Conservation (phyloP, 53 echinoderm and acorn worm species). For the Astropecten irregularis region DNA sequence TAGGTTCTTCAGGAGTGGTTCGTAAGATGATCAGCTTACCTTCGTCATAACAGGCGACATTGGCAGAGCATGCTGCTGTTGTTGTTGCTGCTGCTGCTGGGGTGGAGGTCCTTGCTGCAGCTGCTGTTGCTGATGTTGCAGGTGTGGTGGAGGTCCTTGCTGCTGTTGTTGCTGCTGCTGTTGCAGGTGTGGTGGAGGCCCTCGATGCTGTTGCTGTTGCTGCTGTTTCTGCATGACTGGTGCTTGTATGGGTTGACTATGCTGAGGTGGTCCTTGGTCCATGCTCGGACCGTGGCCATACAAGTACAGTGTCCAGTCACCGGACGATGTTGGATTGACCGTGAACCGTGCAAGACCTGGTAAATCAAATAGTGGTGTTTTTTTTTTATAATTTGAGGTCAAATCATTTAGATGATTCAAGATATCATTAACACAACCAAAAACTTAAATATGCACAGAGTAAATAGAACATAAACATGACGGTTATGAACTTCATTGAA, state of each 20-base stretch:
- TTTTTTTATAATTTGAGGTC: no score
- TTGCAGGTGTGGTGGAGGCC: background rate
- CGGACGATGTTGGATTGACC: slow-evolving; percentile 78
- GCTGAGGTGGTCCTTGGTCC: slow-evolving; percentile 28
- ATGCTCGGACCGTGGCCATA: slow-evolving; percentile 56
- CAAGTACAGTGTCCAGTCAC: slow-evolving; percentile 92
- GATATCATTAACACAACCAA: no score
- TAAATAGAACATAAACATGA: no score
- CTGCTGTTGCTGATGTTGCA: slow-evolving; percentile 16
- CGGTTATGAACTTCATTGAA: no score
- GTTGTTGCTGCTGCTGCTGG: slow-evolving; percentile 26
- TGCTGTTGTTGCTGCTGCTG: background rate
- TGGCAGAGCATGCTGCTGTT: slow-evolving; percentile 14
- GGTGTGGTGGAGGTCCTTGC: background rate
- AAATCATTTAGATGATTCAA: no score
- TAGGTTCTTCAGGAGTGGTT: no score
- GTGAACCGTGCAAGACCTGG: slow-evolving; percentile 83
- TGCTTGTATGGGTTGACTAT: slow-evolving; percentile 12
- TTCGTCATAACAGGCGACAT: slow-evolving; percentile 49
- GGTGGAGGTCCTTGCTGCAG: background rate
- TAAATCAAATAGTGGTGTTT: no score
- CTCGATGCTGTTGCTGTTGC: slow-evolving; percentile 23
- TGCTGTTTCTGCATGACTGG: slow-evolving; percentile 24
- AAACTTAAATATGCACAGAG: no score
- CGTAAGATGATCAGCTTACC: no score